Evolutionary conservation across 2,888 invertebrate species (phyloP).

Genomic region (Xestia sexstrigata): DNA sequence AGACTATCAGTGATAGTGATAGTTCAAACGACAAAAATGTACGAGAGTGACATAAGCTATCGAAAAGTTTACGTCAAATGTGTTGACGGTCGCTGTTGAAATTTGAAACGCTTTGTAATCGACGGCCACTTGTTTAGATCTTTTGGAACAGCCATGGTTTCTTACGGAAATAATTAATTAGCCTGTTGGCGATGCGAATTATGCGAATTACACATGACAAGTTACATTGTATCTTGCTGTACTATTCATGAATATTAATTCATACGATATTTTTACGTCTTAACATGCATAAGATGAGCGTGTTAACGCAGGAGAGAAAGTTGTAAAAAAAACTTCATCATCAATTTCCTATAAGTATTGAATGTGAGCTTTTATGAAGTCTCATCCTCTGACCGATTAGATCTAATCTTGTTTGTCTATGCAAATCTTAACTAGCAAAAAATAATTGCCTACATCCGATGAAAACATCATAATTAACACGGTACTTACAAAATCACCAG

Average conservation of each 20-base stretch:
- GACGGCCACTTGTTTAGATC: neutral
- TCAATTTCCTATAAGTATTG: neutral
- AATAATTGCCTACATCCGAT: slow-evolving; percentile 52
- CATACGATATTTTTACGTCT: neutral
- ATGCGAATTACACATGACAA: neutral
- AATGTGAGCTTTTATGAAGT: slow-evolving; percentile 1
- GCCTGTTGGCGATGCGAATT: neutral
- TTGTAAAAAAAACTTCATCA: neutral
- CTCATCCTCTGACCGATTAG: slow-evolving; percentile 34
- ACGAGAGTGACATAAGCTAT: neutral
- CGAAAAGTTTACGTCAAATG: neutral
- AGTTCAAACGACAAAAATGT: neutral
- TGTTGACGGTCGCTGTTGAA: neutral
- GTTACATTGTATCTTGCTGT: neutral
- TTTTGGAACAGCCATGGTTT: neutral
- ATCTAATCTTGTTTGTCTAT: slow-evolving; percentile 32
- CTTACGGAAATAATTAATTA: neutral
- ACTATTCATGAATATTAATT: neutral
- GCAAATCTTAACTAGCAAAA: slow-evolving; percentile 20
- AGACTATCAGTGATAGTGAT: neutral
- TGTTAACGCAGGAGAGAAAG: neutral
- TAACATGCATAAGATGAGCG: neutral
- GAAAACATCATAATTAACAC: slow-evolving; percentile 23
- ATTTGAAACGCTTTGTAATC: neutral
- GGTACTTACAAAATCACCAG: slow-evolving; percentile 43